Base-by-base conservation (phyloP, 1,140 invertebrate genomes). In the Hylaeus volcanicus region DNA sequence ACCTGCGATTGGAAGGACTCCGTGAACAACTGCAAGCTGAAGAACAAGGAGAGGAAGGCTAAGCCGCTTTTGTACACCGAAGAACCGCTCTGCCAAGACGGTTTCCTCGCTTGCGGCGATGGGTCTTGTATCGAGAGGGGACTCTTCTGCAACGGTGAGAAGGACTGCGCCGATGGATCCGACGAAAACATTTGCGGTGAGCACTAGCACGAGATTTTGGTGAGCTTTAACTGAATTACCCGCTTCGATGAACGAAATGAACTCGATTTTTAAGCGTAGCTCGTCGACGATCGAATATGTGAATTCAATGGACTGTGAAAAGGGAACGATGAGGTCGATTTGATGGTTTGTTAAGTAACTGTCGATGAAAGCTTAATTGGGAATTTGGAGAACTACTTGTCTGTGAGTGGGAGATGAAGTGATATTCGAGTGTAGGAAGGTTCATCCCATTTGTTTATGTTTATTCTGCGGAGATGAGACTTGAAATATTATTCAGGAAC, bases 1-100 rank as follows among this genome's bases (percentile, higher is more conserved):
- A 98, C 98, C 3, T 99, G 98, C 91, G 97, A 98, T 91, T 99
- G 98, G 98, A 98, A 98, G 91, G 97, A 96, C 81, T 95, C 97
- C 3, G 98, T 99, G 0, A 98, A 98, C 91, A 98, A 98, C 92
- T 99, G 98, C 93, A 97, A 97, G 89, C 93, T 97, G 88, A 98
- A 98, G 94, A 98, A 96, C 92, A 98, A 98, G 91, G 97, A 98
- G 90, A 96, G 97, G 79, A 98, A 98, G 91, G 96, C 97, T 14
- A 98, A 98, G 91, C 98, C 98, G 73, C 94, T 98, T 78, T 93
- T 98, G 4, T 96, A 96, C 93, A 98, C 98, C 4, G 97, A 98
- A 86, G 98, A 98, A 90, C 98, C 98, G 3, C 94, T 98, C 41
- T 99, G 98, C 92, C 95, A 96, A 90, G 97, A 98, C 88, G 97